Base-by-base conservation (phyloP, 2,888 invertebrate species). In the Caenorhabditis macrosperma region DNA sequence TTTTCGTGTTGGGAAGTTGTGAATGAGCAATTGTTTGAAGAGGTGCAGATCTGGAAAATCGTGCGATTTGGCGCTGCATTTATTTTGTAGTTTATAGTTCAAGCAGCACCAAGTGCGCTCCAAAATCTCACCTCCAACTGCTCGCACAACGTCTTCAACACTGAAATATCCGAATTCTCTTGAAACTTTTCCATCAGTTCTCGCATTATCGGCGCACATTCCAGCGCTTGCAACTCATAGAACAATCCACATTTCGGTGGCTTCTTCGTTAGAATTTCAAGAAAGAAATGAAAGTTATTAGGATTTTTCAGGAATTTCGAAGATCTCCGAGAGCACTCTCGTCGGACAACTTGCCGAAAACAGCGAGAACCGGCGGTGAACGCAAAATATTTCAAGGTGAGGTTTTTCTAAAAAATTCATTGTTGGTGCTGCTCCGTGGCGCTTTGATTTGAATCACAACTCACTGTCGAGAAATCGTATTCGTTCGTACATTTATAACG, bases 101-200 rank as follows among this genome's bases (percentile, higher is more conserved):
- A 41, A 41, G 41, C 41, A 41, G 41, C 15, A n/a, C 17, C 41
- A 41, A n/a, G n/a, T n/a, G n/a, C n/a, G n/a, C n/a, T n/a, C n/a
- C n/a, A n/a, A n/a, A n/a, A n/a, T n/a, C n/a, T n/a, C 26, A 60
- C 60, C 60, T 60, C 60, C 30, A 60, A 26, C 9, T 60, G 26
- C 7, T n/a, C 41, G 26, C 60, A 60, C 10, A 60, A 17, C 15
- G 41, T n/a, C 41, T 44, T n/a, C 44, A 10, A 38, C 22, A 17
- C 30, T n/a, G 5, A 3, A 0, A 28, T 7, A 7, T 44, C 38
- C 3, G 20, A 33, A 10, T 17, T 6, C 24, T 38, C 38, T 10
- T 38, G 22, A 24, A 60, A 28, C 9, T 44, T 44, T 10, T 44
- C 28, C 17, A 60, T 6, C 15, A 44, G 20, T 5, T 7, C 7